Evolutionary conservation across 1,140 invertebrate genomes (phyloP).

Genomic region (Monomorium pharaonis): DNA sequence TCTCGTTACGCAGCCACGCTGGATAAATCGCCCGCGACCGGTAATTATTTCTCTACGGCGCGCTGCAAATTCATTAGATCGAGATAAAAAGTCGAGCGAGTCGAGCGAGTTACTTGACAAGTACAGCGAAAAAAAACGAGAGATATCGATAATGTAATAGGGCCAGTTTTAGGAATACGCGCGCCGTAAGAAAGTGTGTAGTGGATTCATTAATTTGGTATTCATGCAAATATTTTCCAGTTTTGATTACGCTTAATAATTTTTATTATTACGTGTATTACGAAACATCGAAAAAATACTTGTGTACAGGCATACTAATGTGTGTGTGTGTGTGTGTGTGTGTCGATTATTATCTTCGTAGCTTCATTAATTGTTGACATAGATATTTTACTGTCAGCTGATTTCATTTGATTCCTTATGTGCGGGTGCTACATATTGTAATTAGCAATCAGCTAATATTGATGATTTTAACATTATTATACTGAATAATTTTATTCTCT

Average conservation of each 20-base stretch:
- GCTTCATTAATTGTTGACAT: background rate
- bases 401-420: background rate
- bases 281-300: background rate
- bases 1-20: slow-evolving; percentile 18
- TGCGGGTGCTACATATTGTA: background rate
- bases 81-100: slow-evolving; percentile 23
- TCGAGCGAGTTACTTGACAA: background rate
- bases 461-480: background rate
- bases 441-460: background rate
- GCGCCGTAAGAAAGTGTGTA: background rate
- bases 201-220: background rate
- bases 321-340: no score
- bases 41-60: slow-evolving; percentile 10
- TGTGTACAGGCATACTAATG: no score
- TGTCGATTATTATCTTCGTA: background rate
- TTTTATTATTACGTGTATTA: background rate
- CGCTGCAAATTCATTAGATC: slow-evolving; percentile 27
- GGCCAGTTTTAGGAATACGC: background rate
- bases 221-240: background rate
- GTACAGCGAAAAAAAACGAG: background rate
- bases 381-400: background rate
- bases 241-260: background rate
- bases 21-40: slow-evolving; percentile 31
- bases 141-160: background rate
- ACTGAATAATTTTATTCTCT: background rate